phyloP scores from a whole-genome alignment of 2,797 vertebrate species.

The Allobates femoralis region DNA sequence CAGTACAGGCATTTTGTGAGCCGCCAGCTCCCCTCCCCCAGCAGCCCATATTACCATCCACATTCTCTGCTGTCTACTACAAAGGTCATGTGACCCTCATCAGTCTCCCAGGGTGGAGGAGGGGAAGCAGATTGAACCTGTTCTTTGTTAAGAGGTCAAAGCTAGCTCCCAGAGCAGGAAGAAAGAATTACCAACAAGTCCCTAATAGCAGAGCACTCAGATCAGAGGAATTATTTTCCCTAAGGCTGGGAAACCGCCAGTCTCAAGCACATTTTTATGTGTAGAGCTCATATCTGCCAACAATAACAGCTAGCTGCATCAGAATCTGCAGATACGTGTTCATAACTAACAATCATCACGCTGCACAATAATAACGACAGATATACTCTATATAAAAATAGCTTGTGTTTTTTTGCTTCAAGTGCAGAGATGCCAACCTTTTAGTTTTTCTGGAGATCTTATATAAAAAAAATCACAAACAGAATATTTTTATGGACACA shows the following conservation, averaged over 20 bases:
- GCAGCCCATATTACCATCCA: constrained; percentile 78
- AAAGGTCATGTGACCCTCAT: constrained; percentile 89
- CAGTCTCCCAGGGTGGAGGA: constrained; percentile 80
- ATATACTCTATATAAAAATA: not conserved
- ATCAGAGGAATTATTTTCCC: constrained; percentile 8
- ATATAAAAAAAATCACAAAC: no score
- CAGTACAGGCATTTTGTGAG: constrained; percentile 59
- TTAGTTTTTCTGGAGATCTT: no score
- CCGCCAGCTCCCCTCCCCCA: constrained; percentile 72
- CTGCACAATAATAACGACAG: not conserved
- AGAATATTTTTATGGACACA: no score
- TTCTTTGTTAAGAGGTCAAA: constrained; percentile 91
- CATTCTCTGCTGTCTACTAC: constrained; percentile 80
- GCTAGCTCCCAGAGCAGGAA: constrained; percentile 77
- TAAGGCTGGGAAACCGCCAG: constrained; percentile 41
- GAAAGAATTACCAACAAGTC: constrained; percentile 75
- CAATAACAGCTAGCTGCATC: not conserved
- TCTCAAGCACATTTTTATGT: constrained; percentile 7
- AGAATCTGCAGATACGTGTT: constrained; percentile 6
- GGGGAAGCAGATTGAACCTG: constrained; percentile 84
- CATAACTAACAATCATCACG: not conserved
- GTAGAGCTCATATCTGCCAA: not conserved
- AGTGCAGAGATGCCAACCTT: no score
- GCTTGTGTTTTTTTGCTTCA: no score
- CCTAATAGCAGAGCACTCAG: constrained; percentile 77